Evolutionary conservation across 2,113 vertebrate species (phyloP).

Genomic region (Pedionomus torquatus): DNA sequence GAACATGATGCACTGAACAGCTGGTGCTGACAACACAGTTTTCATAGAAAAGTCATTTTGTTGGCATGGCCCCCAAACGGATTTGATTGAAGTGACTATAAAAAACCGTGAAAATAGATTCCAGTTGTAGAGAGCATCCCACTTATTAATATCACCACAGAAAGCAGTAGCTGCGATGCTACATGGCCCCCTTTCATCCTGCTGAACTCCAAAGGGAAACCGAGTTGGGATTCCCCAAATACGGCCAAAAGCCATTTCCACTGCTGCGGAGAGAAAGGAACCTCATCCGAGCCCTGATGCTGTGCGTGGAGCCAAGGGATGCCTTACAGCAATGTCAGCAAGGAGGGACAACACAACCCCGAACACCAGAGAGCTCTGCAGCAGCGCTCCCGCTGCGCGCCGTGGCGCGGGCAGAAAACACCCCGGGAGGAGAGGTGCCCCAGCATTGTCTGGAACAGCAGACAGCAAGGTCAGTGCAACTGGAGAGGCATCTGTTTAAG

Average conservation of each 20-base stretch:
- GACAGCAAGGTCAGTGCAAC: constrained; percentile 64
- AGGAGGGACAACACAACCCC: constrained; percentile 36
- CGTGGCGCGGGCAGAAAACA: constrained; percentile 37
- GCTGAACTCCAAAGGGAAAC: constrained; percentile 15
- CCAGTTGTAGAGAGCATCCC: not conserved
- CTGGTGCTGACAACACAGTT: not conserved
- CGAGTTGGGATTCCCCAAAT: not conserved
- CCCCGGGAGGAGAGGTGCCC: constrained; percentile 39
- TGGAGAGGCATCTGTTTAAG: constrained; percentile 65
- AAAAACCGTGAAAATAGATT: not conserved
- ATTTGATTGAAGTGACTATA: not conserved
- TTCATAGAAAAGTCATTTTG: not conserved
- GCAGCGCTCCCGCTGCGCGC: constrained; percentile 37
- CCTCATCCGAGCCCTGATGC: constrained; percentile 16
- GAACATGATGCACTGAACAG: not conserved
- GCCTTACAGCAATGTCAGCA: constrained; percentile 15
- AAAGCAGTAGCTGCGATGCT: not conserved
- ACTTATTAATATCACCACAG: not conserved
- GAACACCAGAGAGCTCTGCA: constrained; percentile 42
- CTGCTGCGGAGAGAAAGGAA: not conserved
- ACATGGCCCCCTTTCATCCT: not conserved
- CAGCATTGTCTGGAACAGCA: constrained; percentile 59
- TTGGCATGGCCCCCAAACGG: not conserved
- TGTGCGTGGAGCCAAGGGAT: constrained; percentile 32
- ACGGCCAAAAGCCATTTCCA: not conserved